These are phyloP conservation scores for Hemistola chrysoprasaria DNA, from an alignment of 2,888 invertebrate genomes.

Conservation along the genomic window DNA sequence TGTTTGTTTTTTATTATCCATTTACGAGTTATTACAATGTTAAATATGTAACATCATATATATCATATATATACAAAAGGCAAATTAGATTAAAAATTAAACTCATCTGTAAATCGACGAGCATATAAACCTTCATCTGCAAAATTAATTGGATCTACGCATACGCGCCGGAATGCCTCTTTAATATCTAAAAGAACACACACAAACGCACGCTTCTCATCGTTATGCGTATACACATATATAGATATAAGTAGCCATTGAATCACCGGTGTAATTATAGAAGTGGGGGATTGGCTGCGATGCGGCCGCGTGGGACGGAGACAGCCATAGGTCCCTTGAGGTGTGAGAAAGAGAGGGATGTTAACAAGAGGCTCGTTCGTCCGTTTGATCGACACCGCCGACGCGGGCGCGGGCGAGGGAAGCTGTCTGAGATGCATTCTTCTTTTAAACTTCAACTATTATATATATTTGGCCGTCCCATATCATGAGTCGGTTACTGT, in stretches of 20 bases:
- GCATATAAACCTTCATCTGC: conserved; percentile 43
- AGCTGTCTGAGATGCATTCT: conserved; percentile 78
- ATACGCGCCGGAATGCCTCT: conserved; percentile 55
- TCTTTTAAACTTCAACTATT: conserved; percentile 79
- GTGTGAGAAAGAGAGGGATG: conserved; percentile 62
- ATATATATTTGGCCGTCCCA: conserved; percentile 74
- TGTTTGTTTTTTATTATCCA: no score
- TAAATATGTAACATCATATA: no score
- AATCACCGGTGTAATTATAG: conserved; percentile 82
- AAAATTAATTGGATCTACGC: conserved; percentile 59
- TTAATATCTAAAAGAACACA: conserved; percentile 68
- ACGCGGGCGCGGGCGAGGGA: conserved; percentile 75
- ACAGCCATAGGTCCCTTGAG: conserved; percentile 44
- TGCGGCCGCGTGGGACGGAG: conserved; percentile 65
- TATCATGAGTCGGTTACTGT: conserved; percentile 57
- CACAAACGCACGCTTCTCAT: conserved; percentile 70
- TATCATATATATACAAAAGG: no score
- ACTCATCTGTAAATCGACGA: conserved; percentile 22
- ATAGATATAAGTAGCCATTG: conserved; percentile 81
- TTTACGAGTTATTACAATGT: no score
- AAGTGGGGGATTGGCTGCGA: conserved; percentile 82
- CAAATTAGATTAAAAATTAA: conserved; percentile 2
- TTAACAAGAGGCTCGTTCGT: conserved; percentile 81
- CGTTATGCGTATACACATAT: conserved; percentile 71
- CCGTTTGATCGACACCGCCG: conserved; percentile 81